Percentiles rank a stretch among this genome's conserved stretches.
phyloP scores from a whole-genome alignment of 2,797 vertebrate species.

The Anolis apletophallus region DNA sequence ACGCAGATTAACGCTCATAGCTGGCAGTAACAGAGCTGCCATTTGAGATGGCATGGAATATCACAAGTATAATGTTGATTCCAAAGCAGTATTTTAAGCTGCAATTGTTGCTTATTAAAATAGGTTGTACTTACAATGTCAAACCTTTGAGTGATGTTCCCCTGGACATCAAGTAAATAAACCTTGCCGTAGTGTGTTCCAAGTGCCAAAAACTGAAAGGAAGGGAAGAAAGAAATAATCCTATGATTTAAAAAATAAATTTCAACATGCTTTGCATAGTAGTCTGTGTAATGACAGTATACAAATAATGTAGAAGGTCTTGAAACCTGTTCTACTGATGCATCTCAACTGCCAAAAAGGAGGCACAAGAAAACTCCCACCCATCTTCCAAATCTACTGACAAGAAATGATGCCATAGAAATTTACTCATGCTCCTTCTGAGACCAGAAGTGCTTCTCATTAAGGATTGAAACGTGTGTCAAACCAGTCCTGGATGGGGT shows the following conservation, averaged over 20 bases:
- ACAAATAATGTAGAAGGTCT: conserved; percentile 57
- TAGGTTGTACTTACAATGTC: conserved; percentile 91
- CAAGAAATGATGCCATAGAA: conserved; percentile 60
- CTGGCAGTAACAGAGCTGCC: not conserved
- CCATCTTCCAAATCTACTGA: conserved; percentile 65
- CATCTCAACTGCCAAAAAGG: conserved; percentile 74
- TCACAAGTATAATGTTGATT: not conserved
- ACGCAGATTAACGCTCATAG: not conserved
- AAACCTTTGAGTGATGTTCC: conserved; percentile 96
- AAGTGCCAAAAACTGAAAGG: conserved; percentile 92
- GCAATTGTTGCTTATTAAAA: conserved; percentile 8
- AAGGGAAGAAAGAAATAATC: conserved; percentile 44
- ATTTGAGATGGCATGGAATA: not conserved
- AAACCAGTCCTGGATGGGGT: no score
- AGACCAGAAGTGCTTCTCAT: not conserved
- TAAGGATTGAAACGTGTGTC: no score
- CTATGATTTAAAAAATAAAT: conserved; percentile 49
- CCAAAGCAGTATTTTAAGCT: conserved; percentile 15
- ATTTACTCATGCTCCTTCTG: not conserved
- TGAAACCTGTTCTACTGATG: conserved; percentile 33
- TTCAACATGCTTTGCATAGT: conserved; percentile 33
- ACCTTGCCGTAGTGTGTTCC: conserved; percentile 98
- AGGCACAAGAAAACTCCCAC: conserved; percentile 66
- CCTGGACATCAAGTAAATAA: conserved; percentile 95
- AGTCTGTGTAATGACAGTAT: conserved; percentile 51